Evolutionary conservation across 37 sponge, comb jelly and placozoan species (phyloP), one percentile per base, ranked within the genome.

Genomic region (Beroe ovata): DNA sequence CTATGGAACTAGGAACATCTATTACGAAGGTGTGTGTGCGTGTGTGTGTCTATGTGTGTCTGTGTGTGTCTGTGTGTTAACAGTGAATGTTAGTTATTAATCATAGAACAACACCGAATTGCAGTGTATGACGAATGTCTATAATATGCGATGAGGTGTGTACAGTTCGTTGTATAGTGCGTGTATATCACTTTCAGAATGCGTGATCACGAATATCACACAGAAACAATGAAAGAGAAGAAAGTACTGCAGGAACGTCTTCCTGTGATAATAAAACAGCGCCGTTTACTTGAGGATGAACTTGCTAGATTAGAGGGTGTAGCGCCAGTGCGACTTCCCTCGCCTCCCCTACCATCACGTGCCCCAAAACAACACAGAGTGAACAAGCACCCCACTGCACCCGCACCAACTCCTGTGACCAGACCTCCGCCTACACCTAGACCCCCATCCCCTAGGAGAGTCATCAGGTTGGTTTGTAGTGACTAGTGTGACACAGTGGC

Each of bases 201-300:
- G n/a, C n/a, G n/a, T n/a, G n/a, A n/a, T n/a, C n/a, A n/a, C n/a
- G n/a, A n/a, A n/a, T n/a, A n/a, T n/a, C n/a, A n/a, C n/a, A n/a
- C 28, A 77, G 84, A 77, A 42, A 77, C 84, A 6, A 42, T 19
- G 26, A 77, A 77, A 77, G 84, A 77, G 84, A 77, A 77, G 84
- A 77, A 40, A 40, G 84, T n/a, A 16, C 84, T 77, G n/a, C 84
- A 77, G 33, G 84, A 77, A 23, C 26, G 28, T n/a, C 28, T 77
- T 14, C 84, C 84, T 40, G 28, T 39, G 0, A 35, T 77, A 6
- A 77, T 77, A 77, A 77, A 77, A 40, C 84, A 77, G 28, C 3
- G 84, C 23, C 35, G 84, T 1, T 28, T n/a, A 8, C 54, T 77
- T 16, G 84, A 77, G 21, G 54, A 77, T 1, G 38, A 33, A 20